A percentile compares a stretch with the other conserved stretches of the same genome.
These are phyloP conservation scores for Necrosyrtes monachus DNA, from an alignment of 2,797 vertebrate genomes.

Conservation along the genomic window DNA sequence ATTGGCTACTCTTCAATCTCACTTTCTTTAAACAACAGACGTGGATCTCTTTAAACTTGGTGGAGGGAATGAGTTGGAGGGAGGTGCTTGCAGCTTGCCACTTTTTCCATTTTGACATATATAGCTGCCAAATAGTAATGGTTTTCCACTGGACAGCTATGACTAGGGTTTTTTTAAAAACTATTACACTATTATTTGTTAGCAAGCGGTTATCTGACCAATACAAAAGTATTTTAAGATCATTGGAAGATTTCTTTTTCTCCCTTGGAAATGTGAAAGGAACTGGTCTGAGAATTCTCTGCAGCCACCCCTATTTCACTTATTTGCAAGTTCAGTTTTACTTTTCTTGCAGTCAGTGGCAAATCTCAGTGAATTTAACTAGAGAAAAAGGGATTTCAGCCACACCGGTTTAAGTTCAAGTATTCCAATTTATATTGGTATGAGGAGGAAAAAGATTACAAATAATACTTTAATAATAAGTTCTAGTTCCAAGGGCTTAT, in stretches of 20 bases:
- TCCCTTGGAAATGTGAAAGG: background rate
- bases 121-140: background rate
- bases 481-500: background rate
- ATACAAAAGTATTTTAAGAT: background rate
- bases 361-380: background rate
- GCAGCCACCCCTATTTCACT: background rate
- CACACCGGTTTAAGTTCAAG: background rate
- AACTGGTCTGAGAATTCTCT: background rate
- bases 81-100: background rate
- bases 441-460: background rate
- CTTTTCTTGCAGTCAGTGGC: background rate
- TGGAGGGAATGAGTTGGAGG: background rate
- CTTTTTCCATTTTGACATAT: background rate
- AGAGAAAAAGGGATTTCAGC: background rate
- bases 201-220: background rate
- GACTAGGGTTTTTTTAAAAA: background rate
- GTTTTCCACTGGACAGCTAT: background rate
- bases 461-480: background rate
- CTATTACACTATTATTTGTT: background rate
- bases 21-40: background rate
- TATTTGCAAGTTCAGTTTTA: background rate
- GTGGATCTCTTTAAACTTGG: background rate
- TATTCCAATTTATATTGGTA: background rate
- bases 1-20: background rate
- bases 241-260: background rate